phyloP scores from a whole-genome alignment of 2,888 invertebrate species.

The Ichneumoninae sp. region DNA sequence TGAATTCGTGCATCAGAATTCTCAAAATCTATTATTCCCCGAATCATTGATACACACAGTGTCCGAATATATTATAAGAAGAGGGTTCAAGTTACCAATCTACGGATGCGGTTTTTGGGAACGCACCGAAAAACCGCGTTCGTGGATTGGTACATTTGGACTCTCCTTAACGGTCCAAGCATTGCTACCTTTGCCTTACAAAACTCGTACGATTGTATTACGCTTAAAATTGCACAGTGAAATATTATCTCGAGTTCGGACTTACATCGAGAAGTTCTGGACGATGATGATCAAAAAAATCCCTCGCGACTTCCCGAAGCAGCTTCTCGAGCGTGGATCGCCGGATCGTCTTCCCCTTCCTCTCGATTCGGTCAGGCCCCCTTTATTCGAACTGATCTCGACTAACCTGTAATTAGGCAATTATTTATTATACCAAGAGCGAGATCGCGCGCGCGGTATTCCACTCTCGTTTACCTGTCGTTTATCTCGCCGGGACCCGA shows the following conservation, averaged over 20 bases:
- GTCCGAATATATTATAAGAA: too few species aligned
- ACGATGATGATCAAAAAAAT: slow-evolving; percentile 20
- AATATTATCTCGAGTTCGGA: background rate
- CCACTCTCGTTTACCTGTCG: slow-evolving; percentile 54
- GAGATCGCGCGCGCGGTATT: slow-evolving; percentile 35
- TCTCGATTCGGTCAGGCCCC: slow-evolving; percentile 6
- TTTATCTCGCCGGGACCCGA: slow-evolving; percentile 47
- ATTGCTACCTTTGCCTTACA: background rate
- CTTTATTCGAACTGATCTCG: slow-evolving; percentile 52
- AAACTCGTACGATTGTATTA: background rate
- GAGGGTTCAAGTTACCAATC: too few species aligned
- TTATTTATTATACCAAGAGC: slow-evolving; percentile 61
- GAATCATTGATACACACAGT: too few species aligned
- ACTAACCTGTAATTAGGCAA: slow-evolving; percentile 68
- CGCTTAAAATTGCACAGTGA: background rate
- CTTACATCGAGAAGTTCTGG: background rate
- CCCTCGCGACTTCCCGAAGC: background rate
- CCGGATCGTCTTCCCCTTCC: background rate
- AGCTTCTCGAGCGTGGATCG: slow-evolving; percentile 7
- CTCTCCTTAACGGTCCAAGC: too few species aligned
- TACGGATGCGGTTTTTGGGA: too few species aligned
- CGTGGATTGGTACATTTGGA: too few species aligned
- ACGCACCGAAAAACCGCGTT: too few species aligned
- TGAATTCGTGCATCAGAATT: too few species aligned
- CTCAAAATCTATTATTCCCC: too few species aligned